Evolutionary conservation across 2,888 invertebrate species (phyloP), one percentile per base, ranked within the genome.

Genomic region (Ormia ochracea): DNA sequence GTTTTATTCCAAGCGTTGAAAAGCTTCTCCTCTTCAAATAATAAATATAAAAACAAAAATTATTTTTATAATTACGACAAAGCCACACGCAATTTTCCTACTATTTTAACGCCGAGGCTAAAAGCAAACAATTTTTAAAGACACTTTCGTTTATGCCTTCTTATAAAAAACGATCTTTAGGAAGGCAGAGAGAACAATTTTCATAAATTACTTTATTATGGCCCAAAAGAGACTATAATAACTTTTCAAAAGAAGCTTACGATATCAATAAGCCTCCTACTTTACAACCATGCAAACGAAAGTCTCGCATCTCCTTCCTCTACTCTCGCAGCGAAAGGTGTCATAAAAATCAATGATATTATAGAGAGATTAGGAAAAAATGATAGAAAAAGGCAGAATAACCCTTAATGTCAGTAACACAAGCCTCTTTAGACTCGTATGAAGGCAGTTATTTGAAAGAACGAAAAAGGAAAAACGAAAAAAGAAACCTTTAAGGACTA

Each of bases 321-420:
- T 10, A 21, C 31, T n/a, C 69, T 61, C 9, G 21, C 33, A 48
- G 36, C 65, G 61, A 45, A 33, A 80, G 80, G 80, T 80, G 80
- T 80, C 80, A 80, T 80, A 80, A 80, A 80, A 80, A 76, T 80
- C 80, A 80, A 73, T 80, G 80, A 80, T 80, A 76, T 70, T 77
- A 58, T 77, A 56, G 48, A 77, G 63, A 77, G 76, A 77, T 77
- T 77, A 77, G 48, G 41, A 70, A 41, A 36, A 66, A 63, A 43
- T 45, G 41, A 38, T 17, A 12, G 5, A 69, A 23, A 38, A 3
- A 23, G 9, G 17, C 28, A 43, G 0, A 21, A 17, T n/a, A 52
- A 38, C 45, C 31, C 63, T 63, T 63, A 61, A 38, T 50, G 63
- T 61, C 36, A 45, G 76, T 38, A 66, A 66, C 17, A 38, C 17